Evolutionary conservation across 1,140 invertebrate species (phyloP).

Genomic region (Drosophila sulfurigaster): DNA sequence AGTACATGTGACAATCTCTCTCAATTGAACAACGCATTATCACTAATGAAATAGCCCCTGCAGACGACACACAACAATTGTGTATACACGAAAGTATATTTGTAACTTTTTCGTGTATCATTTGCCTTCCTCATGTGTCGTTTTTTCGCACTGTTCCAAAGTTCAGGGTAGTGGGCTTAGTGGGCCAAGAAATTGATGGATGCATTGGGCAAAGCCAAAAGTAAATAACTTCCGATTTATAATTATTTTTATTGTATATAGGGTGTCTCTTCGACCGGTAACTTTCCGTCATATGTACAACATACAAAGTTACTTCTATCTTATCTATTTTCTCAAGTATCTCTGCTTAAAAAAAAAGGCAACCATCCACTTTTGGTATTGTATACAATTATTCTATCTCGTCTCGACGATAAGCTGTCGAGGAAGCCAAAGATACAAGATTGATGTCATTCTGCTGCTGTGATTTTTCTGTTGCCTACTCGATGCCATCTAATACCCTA

Average conservation of each 20-base stretch:
- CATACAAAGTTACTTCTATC: constrained; percentile 26
- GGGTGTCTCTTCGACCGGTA: constrained; percentile 35
- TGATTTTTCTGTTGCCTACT: neutral
- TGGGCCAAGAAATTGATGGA: constrained; percentile 52
- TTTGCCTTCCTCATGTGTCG: constrained; percentile 42
- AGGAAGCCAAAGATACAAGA: constrained; percentile 47
- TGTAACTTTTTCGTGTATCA: constrained; percentile 13
- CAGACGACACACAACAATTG: neutral
- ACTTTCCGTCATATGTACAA: constrained; percentile 25
- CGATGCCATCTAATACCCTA: constrained; percentile 15
- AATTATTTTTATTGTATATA: constrained; percentile 42
- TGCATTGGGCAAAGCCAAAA: constrained; percentile 46
- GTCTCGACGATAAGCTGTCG: constrained; percentile 38
- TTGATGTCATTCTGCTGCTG: constrained; percentile 53
- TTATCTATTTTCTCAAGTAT: constrained; percentile 41
- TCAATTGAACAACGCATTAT: constrained; percentile 48
- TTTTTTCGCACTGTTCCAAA: constrained; percentile 51
- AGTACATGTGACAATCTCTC: constrained; percentile 60
- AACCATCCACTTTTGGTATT: constrained; percentile 23
- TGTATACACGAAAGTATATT: neutral
- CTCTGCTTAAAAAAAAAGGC: constrained; percentile 13
- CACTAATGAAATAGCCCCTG: constrained; percentile 1
- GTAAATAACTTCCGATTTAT: constrained; percentile 66
- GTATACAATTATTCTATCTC: constrained; percentile 20
- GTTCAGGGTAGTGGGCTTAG: constrained; percentile 48